Evolutionary conservation across 2,888 invertebrate genomes (phyloP).

Genomic region (Drosophila falleni): DNA sequence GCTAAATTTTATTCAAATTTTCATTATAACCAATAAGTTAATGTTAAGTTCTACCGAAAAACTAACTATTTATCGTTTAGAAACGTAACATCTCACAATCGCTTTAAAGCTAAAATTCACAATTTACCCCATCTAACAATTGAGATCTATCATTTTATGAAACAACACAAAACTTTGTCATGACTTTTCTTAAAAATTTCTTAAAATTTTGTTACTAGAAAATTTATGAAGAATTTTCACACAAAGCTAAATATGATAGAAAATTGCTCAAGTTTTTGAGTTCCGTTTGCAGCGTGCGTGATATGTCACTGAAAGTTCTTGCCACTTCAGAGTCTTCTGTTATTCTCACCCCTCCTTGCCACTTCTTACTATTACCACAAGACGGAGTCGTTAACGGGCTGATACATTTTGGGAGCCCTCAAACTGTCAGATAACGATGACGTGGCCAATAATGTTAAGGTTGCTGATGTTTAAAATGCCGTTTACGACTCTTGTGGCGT

Average conservation of each 20-base stretch:
- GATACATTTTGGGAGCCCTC: constrained; percentile 53
- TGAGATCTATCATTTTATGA: constrained; percentile 6
- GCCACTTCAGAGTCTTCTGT: constrained; percentile 23
- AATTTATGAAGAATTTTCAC: constrained; percentile 14
- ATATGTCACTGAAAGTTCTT: constrained; percentile 58
- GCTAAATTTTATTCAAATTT: too few relatives aligned
- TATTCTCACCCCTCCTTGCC: background rate
- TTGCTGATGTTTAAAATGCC: constrained; percentile 63
- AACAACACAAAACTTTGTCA: background rate
- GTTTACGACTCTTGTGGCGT: constrained; percentile 56
- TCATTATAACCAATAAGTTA: too few relatives aligned
- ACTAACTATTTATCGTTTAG: too few relatives aligned
- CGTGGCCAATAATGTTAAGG: constrained; percentile 69
- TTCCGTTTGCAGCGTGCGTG: constrained; percentile 44
- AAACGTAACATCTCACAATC: too few relatives aligned
- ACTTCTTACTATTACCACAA: constrained; percentile 11
- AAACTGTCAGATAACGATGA: constrained; percentile 76
- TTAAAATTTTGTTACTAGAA: constrained; percentile 1
- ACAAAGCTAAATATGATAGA: constrained; percentile 42
- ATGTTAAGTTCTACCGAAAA: too few relatives aligned
- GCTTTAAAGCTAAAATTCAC: too few relatives aligned
- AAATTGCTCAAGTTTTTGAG: constrained; percentile 51
- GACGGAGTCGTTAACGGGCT: constrained; percentile 57
- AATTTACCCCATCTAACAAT: background rate
- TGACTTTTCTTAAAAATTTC: background rate